Percentiles rank a stretch among this genome's conserved stretches.
Evolutionary conservation across 2,797 vertebrate genomes (phyloP).

Genomic region (Euphonia xanthogaster): DNA sequence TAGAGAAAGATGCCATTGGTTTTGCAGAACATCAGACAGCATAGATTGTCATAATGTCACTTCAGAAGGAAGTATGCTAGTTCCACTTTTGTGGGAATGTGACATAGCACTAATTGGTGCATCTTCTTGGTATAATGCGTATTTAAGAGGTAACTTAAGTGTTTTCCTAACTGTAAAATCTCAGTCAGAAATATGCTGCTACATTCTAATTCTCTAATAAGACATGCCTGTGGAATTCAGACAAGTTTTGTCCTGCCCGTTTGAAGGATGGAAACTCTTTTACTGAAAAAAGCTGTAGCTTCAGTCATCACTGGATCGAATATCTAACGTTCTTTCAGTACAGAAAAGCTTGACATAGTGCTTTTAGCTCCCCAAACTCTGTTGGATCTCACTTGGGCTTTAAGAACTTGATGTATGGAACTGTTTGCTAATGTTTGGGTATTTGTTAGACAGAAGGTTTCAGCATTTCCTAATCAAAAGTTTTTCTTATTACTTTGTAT

Average conservation of each 20-base stretch:
- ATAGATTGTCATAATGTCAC: neutral
- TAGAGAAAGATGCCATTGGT: neutral
- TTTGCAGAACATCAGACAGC: neutral
- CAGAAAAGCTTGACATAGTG: neutral
- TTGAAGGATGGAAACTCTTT: neutral
- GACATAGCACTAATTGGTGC: neutral
- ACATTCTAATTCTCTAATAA: neutral
- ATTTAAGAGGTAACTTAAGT: neutral
- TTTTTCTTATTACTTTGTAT: neutral
- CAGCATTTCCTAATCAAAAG: neutral
- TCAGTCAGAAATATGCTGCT: neutral
- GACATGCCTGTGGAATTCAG: neutral
- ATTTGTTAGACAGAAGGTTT: neutral
- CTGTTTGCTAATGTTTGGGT: neutral
- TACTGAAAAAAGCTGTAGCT: neutral
- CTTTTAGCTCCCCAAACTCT: neutral
- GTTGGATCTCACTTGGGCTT: neutral
- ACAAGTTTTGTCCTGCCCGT: slow-evolving; percentile 20
- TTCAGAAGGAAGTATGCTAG: neutral
- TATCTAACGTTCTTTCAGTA: neutral
- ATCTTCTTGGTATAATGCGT: neutral
- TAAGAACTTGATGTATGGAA: neutral
- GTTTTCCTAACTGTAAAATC: neutral
- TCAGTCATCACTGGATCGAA: neutral
- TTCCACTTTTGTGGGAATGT: neutral